A percentile compares a stretch with the other conserved stretches of the same genome.
Evolutionary conservation across 2,797 vertebrate genomes (phyloP).

Genomic region (Nasua narica): DNA sequence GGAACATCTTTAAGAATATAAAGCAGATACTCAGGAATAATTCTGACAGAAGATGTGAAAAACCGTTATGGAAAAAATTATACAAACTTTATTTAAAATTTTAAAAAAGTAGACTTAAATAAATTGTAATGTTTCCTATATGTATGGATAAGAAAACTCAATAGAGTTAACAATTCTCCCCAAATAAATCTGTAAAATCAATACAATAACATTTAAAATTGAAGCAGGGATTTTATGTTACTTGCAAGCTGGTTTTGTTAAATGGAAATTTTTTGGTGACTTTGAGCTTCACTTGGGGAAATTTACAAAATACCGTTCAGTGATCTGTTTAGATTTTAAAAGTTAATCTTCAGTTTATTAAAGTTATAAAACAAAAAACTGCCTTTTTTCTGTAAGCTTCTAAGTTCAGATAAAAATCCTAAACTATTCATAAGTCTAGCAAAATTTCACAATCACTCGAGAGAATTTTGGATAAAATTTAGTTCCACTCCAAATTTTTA

Average conservation of each 20-base stretch:
- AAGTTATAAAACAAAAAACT: background rate
- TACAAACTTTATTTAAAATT: slow-evolving; percentile 5
- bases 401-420: background rate
- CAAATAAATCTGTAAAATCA: slow-evolving; percentile 9
- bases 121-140: background rate
- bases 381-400: background rate
- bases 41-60: background rate
- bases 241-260: background rate
- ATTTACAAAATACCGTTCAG: background rate
- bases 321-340: background rate
- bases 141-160: background rate
- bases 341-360: background rate
- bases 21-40: background rate
- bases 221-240: background rate
- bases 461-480: background rate
- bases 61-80: background rate
- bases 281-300: background rate
- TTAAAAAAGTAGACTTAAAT: background rate
- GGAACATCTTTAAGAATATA: background rate
- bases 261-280: background rate
- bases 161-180: background rate
- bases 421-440: background rate
- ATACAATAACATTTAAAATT: background rate
- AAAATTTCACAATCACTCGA: background rate
- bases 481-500: slow-evolving; percentile 16